Percentiles rank a stretch among this genome's conserved stretches.
These are phyloP conservation scores for Odocoileus virginianus DNA, from an alignment of 2,113 vertebrate species.

Conservation along the genomic window DNA sequence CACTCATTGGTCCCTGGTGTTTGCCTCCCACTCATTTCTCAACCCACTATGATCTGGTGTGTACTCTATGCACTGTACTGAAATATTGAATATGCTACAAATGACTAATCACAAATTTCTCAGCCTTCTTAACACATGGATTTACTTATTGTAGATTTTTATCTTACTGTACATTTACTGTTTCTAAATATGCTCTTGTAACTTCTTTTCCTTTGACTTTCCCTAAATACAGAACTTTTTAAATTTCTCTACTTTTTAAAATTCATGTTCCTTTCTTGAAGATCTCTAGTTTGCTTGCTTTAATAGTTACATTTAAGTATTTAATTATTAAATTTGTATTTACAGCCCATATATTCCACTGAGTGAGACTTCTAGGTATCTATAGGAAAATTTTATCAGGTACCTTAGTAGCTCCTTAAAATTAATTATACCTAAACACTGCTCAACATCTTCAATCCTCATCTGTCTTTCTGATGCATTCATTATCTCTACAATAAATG, in stretches of 20 bases:
- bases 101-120: neutral
- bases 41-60: fast-evolving
- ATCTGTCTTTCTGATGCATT: neutral
- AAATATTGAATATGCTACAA: neutral
- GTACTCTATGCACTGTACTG: too few species aligned
- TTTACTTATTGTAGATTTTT: neutral
- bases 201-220: neutral
- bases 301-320: neutral
- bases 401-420: neutral
- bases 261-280: neutral
- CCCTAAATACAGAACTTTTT: neutral
- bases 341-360: neutral
- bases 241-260: neutral
- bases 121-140: neutral
- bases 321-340: neutral
- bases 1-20: neutral
- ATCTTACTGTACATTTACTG: neutral
- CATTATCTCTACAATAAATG: neutral
- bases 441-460: neutral
- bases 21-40: neutral
- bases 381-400: neutral
- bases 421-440: neutral
- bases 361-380: neutral
- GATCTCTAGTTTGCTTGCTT: neutral
- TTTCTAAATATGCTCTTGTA: neutral